These are phyloP conservation scores for Drosophila tripunctata DNA, from an alignment of 2,888 invertebrate genomes.

Conservation along the genomic window DNA sequence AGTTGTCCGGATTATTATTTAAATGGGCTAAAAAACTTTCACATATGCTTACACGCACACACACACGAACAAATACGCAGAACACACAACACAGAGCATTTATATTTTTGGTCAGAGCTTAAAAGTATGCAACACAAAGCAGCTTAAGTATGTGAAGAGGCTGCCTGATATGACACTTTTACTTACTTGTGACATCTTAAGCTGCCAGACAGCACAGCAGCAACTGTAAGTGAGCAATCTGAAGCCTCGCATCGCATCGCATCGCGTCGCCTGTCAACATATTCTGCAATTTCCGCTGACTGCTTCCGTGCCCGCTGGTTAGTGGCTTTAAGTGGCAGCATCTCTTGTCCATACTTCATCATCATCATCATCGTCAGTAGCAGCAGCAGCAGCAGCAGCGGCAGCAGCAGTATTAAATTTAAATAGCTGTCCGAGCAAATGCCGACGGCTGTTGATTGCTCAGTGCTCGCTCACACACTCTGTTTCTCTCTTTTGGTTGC, in stretches of 20 bases:
- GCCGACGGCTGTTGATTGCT: conserved; percentile 73
- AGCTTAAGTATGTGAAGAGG: conserved; percentile 8
- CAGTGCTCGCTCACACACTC: not conserved
- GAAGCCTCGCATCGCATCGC: not conserved
- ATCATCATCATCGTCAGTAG: conserved; percentile 22
- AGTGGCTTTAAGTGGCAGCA: conserved; percentile 55
- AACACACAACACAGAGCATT: conserved; percentile 1
- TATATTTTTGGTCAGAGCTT: conserved; percentile 44
- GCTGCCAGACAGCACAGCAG: conserved; percentile 18
- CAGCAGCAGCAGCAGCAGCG: conserved; percentile 35
- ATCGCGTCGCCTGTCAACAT: conserved; percentile 42
- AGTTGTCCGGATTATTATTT: conserved; percentile 55
- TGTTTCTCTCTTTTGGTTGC: not conserved
- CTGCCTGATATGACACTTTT: conserved; percentile 42
- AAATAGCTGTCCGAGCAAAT: conserved; percentile 48
- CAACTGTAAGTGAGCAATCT: conserved; percentile 15
- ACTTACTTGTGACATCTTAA: conserved; percentile 56
- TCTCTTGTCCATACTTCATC: conserved; percentile 48
- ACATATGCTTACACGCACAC: conserved; percentile 32
- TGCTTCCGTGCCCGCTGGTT: conserved; percentile 57
- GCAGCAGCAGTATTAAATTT: conserved; percentile 20
- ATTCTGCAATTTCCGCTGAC: conserved; percentile 78
- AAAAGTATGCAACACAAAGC: conserved; percentile 61
- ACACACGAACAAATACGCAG: not conserved
- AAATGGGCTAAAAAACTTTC: conserved; percentile 46